phyloP scores from a whole-genome alignment of 2,797 vertebrate genomes.

The Clarias laeviceps region DNA sequence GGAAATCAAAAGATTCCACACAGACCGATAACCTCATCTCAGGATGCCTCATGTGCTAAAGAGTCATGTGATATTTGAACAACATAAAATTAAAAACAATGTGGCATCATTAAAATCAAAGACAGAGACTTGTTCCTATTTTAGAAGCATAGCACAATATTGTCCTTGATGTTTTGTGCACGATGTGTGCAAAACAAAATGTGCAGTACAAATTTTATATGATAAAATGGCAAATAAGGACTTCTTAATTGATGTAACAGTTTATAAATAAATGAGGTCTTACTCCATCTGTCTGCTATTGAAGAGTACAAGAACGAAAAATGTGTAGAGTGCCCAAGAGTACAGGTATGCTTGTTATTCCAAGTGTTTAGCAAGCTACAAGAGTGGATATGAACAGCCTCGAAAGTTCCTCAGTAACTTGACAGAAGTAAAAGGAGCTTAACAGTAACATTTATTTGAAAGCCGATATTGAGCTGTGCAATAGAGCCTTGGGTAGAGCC shows the following conservation, averaged over 20 bases:
- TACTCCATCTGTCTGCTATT: neutral
- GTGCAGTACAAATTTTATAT: neutral
- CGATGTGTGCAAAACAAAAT: neutral
- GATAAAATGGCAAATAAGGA: neutral
- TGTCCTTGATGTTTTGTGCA: neutral
- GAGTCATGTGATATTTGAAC: neutral
- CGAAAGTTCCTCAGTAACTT: neutral
- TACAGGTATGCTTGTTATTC: neutral
- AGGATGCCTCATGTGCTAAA: neutral
- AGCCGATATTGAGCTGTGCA: neutral
- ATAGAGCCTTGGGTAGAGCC: neutral
- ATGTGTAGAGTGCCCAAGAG: neutral
- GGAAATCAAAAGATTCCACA: neutral
- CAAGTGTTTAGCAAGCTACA: neutral
- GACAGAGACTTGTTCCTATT: neutral
- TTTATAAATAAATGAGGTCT: neutral
- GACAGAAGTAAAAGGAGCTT: neutral
- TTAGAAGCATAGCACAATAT: neutral
- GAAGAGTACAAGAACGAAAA: neutral
- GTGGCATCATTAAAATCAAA: neutral
- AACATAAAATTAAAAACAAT: neutral
- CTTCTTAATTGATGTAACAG: neutral
- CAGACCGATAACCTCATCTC: neutral
- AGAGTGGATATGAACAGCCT: neutral
- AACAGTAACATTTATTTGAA: conserved; percentile 1